These are phyloP conservation scores for Campaea margaritaria DNA, from an alignment of 2,888 invertebrate genomes.

Conservation along the genomic window DNA sequence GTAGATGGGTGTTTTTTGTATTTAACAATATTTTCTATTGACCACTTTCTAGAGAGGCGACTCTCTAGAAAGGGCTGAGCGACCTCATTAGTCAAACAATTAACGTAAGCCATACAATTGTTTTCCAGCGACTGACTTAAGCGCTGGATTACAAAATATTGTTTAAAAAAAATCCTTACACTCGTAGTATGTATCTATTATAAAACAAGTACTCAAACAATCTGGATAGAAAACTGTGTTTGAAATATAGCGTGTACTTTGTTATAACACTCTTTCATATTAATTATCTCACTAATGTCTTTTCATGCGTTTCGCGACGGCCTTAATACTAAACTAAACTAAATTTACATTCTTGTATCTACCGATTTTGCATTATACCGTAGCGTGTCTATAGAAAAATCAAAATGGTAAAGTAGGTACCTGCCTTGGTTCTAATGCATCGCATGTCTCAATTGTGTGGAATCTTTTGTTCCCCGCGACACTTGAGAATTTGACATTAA, in stretches of 20 bases:
- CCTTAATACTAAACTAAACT: slow-evolving; percentile 45
- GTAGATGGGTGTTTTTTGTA: too few relatives aligned
- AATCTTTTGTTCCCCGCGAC: too few relatives aligned
- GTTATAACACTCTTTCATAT: slow-evolving; percentile 23
- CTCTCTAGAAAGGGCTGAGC: too few relatives aligned
- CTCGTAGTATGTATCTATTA: background rate
- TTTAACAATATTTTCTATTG: too few relatives aligned
- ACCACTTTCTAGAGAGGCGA: too few relatives aligned
- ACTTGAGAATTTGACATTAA: too few relatives aligned
- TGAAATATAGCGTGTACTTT: background rate
- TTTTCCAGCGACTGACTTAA: too few relatives aligned
- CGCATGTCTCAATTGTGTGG: too few relatives aligned
- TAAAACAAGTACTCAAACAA: background rate
- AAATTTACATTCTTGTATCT: slow-evolving; percentile 27
- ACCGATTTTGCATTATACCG: slow-evolving; percentile 4
- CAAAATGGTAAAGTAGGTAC: slow-evolving; percentile 21
- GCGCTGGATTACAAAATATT: background rate
- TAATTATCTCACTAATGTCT: slow-evolving; percentile 78
- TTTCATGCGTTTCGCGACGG: slow-evolving; percentile 63
- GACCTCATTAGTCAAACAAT: too few relatives aligned
- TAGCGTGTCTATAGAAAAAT: background rate
- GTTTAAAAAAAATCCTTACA: background rate
- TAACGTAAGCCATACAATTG: too few relatives aligned
- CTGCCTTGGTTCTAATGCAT: slow-evolving; percentile 1
- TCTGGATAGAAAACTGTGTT: background rate